A percentile compares a stretch with the other conserved stretches of the same genome.
Evolutionary conservation across 2,113 vertebrate species (phyloP).

Genomic region (Saimiri boliviensis): DNA sequence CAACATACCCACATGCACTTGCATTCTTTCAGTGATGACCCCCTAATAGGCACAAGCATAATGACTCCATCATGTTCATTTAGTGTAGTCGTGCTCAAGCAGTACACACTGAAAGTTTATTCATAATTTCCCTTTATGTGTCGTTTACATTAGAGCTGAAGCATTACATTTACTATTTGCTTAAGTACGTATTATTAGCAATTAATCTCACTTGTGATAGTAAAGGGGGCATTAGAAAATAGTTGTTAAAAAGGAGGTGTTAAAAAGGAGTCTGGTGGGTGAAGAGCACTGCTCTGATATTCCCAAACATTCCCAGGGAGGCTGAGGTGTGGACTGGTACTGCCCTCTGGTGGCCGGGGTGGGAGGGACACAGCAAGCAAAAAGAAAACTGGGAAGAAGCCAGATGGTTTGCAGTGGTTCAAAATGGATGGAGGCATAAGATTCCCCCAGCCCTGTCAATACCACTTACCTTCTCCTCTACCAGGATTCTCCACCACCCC

Average conservation of each 20-base stretch:
- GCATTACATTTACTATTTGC: background rate
- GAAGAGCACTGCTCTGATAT: background rate
- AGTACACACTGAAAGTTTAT: background rate
- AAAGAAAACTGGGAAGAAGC: background rate
- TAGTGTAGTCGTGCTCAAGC: background rate
- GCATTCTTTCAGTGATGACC: background rate
- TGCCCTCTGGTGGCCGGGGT: conserved; percentile 27
- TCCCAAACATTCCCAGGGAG: background rate
- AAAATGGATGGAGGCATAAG: background rate
- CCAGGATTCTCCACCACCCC: background rate
- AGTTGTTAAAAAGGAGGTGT: background rate
- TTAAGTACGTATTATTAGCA: background rate
- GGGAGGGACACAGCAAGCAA: background rate
- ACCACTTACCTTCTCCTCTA: background rate
- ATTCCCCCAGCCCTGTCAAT: background rate
- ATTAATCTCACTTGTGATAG: background rate
- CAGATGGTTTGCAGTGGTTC: background rate
- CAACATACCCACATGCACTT: background rate
- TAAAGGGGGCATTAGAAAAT: background rate
- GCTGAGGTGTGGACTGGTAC: background rate
- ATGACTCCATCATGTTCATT: too few species aligned
- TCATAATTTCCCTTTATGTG: background rate
- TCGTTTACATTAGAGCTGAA: background rate
- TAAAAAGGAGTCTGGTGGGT: background rate
- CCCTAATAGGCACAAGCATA: background rate